Evolutionary conservation across 2,888 invertebrate genomes (phyloP), one percentile per base, ranked within the genome.

Genomic region (Cryptus armator): DNA sequence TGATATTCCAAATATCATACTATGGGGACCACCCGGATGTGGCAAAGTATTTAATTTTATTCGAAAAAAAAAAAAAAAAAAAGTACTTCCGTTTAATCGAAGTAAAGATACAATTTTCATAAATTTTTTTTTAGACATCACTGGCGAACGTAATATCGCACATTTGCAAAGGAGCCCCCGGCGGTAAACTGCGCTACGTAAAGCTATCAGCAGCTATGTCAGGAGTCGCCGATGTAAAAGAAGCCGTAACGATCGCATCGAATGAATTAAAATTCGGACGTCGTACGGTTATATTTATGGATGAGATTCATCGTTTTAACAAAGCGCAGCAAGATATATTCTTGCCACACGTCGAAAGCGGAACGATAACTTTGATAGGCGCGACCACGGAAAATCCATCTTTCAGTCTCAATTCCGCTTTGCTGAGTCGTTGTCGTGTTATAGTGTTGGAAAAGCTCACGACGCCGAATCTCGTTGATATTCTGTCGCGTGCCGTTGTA

Each of bases 341-440:
- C 93, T 92, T 98, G 82, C 96, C 97, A 3, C 96, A 97, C 92
- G 96, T 98, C 16, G 98, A 98, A 93, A 96, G 96, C 92, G 98
- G 98, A 0, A 96, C 96, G 37, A 96, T 98, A 51, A 96, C 95
- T 62, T 93, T 98, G 82, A 95, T 98, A 81, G 98, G 98, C 43
- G 98, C 98, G 0, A 98, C 98, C 0, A 98, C 98, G 53, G 98
- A 98, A 93, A 98, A 98, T 93, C 98, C 98, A n/a, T 97, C 97
- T 0, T 98, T 97, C 92, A 96, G 96, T 90, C 95, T 98, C 70
- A 98, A 98, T 93, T 96, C 96, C 87, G 97, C 98, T 0, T 93
- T 98, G 46, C 94, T 98, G 10, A 97, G 97, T 92, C 95, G 98
- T 32, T 97, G 97, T 90, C 95, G 96, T 86, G 97, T 98, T 2